Evolutionary conservation across 1,140 invertebrate species (phyloP), one percentile per base, ranked within the genome.

Genomic region (Drosophila chauvacae): DNA sequence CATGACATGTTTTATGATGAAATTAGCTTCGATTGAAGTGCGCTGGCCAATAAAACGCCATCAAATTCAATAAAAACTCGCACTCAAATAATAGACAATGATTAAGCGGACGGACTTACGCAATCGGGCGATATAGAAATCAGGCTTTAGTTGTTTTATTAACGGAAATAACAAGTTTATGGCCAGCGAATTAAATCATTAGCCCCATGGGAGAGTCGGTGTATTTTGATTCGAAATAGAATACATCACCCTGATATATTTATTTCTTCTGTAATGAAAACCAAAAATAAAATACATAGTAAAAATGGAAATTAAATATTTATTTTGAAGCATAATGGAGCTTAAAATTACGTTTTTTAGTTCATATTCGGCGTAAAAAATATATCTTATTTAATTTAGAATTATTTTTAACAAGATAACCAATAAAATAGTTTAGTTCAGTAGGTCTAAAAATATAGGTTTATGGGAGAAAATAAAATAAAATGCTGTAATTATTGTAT

Each of bases 1-100:
- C 80, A 82, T 79, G 56, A 26, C 68, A 23, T 9, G 20, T 73
- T 68, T 76, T 51, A 74, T 78, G 80, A 82, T 74, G 80, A 82
- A 78, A 82, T 82, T 58, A 68, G 63, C 73, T 77, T 48, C 23
- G 73, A 72, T 76, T 62, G 48, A 70, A 42, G 69, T 65, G 62
- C 68, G 62, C 63, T 62, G 30, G 59, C 62, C 63, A 66, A 56
- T 77, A 58, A 66, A 81, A 77, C 61, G 44, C 60, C 63, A 60
- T 66, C 63, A 63, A 77, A 77, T 58, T 50, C 73, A 69, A 81
- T 76, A 56, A 81, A 81, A 80, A 66, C 44, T 30, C 48, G 41
- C 55, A 56, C 18, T 56, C 10, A 60, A 53, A 63, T 45, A 50
- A 53, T 61, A 55, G 48, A 56, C 48, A 70, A 41, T 41, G 65